Evolutionary conservation across 2,113 vertebrate genomes (phyloP).

Genomic region (Fulmarus glacialis): DNA sequence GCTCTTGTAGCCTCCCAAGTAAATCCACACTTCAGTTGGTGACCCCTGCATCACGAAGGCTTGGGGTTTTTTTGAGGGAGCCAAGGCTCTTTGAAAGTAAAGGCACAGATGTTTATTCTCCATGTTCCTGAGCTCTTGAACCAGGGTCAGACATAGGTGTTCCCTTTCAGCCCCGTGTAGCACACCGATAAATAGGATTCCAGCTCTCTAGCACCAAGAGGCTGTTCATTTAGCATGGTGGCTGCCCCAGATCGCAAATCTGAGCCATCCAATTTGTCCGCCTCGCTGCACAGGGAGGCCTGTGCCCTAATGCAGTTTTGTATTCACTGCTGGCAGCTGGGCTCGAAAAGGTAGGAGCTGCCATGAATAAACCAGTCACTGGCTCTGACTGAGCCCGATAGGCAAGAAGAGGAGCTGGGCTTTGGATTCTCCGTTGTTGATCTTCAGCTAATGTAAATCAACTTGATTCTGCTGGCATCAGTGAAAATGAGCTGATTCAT

Average conservation of each 20-base stretch:
- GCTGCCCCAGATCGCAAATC: background rate
- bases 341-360: background rate
- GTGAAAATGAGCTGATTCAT: background rate
- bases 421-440: background rate
- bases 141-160: background rate
- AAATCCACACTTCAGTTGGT: background rate
- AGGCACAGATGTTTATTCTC: background rate
- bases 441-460: conserved; percentile 23
- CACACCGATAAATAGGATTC: background rate
- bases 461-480: background rate
- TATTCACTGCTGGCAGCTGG: background rate
- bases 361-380: background rate
- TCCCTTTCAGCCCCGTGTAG: background rate
- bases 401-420: background rate
- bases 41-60: background rate
- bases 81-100: background rate
- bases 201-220: background rate
- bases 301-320: background rate
- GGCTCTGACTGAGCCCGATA: rapidly evolving
- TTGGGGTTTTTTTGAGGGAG: background rate
- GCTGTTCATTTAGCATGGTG: background rate
- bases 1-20: background rate
- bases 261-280: background rate
- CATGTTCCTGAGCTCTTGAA: background rate
- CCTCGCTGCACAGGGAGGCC: background rate